A percentile compares a stretch with the other conserved stretches of the same genome.
Evolutionary conservation across 2,113 vertebrate genomes (phyloP).

Genomic region (Fulmarus glacialis): DNA sequence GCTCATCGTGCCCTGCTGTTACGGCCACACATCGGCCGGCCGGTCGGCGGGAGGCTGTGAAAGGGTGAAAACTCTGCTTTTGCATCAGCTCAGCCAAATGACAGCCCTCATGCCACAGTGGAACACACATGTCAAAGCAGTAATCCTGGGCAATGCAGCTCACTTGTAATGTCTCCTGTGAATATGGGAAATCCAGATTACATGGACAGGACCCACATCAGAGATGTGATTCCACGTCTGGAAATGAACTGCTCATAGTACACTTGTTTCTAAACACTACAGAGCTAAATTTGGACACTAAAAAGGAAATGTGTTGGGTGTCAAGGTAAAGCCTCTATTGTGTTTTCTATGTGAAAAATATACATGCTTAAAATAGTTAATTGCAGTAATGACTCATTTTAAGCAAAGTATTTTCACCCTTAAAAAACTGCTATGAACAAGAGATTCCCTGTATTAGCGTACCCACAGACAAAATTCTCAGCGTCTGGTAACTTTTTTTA

Average conservation of each 20-base stretch:
- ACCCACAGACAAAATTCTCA: neutral
- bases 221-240: neutral
- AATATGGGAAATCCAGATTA: neutral
- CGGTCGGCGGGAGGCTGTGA: rapidly evolving
- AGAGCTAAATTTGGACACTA: neutral
- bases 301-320: neutral
- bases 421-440: neutral
- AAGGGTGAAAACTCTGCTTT: neutral
- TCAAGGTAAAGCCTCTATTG: constrained; percentile 18
- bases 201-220: neutral
- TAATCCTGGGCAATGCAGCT: neutral
- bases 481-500: neutral
- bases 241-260: neutral
- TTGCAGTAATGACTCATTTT: neutral
- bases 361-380: neutral
- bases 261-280: neutral
- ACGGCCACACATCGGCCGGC: rapidly evolving
- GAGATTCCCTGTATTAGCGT: neutral
- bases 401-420: neutral
- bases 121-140: neutral
- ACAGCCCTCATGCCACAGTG: neutral
- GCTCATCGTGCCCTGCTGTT: rapidly evolving
- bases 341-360: neutral
- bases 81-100: neutral
- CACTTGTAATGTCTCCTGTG: neutral